phyloP scores from a whole-genome alignment of 2,888 invertebrate genomes.

The Conchocele bisecta region DNA sequence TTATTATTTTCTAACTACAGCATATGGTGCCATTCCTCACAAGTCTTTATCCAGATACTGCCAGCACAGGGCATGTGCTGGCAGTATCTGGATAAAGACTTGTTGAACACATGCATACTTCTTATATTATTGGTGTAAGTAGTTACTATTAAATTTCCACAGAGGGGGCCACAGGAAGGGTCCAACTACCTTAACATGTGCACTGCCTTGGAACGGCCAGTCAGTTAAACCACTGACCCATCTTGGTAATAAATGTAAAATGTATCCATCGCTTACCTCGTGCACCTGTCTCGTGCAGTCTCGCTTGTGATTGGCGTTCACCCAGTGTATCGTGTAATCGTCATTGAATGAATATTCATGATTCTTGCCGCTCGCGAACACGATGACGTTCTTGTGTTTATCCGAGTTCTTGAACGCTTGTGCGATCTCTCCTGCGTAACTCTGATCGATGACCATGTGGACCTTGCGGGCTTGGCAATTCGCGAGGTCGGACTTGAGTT shows the following conservation, averaged over 20 bases:
- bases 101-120: not conserved
- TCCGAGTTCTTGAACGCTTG: conserved; percentile 77
- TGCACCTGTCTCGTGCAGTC: conserved; percentile 79
- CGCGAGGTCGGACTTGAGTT: conserved; percentile 83
- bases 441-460: conserved; percentile 84
- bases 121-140: not conserved
- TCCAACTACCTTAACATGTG: too few species aligned
- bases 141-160: not conserved
- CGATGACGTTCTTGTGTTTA: conserved; percentile 79
- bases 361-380: conserved; percentile 80
- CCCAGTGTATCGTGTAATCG: conserved; percentile 82
- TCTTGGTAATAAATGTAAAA: not conserved
- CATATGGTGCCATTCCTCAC: too few species aligned
- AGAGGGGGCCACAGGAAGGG: too few species aligned
- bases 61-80: too few species aligned
- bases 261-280: conserved; percentile 71
- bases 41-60: too few species aligned
- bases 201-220: too few species aligned
- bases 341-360: conserved; percentile 80
- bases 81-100: too few species aligned
- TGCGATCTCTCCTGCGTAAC: conserved; percentile 82
- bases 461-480: conserved; percentile 83
- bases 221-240: too few species aligned
- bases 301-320: conserved; percentile 76
- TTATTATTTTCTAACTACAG: too few species aligned